phyloP scores from a whole-genome alignment of 2,113 vertebrate genomes.

The Semicossyphus pulcher region DNA sequence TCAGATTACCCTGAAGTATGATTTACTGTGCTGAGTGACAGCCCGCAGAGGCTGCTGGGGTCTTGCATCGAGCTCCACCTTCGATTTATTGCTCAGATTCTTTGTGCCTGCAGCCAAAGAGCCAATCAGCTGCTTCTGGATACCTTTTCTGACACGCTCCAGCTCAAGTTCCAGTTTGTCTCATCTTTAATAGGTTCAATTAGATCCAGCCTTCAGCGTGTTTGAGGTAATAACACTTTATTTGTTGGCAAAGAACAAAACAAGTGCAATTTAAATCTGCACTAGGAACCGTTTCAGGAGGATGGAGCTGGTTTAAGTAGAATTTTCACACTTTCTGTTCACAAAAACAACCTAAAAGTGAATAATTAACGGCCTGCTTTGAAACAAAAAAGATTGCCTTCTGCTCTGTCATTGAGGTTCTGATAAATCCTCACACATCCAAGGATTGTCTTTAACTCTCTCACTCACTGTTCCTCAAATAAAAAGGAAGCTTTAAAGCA shows the following conservation, averaged over 20 bases:
- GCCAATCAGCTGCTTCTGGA: neutral
- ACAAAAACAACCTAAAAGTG: neutral
- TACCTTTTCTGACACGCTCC: neutral
- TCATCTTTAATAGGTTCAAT: neutral
- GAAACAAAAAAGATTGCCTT: neutral
- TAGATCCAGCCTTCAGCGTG: neutral
- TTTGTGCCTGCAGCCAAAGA: neutral
- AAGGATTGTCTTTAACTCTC: neutral
- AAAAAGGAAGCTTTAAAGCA: no score
- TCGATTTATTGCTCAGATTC: neutral
- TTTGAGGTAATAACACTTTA: neutral
- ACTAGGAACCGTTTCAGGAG: neutral
- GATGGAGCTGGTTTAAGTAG: no score
- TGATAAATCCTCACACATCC: neutral
- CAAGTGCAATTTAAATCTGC: neutral
- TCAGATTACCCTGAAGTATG: neutral
- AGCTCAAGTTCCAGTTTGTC: neutral
- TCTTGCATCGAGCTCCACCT: neutral
- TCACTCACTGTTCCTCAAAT: neutral
- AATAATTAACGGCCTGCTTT: neutral
- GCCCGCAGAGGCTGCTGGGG: neutral
- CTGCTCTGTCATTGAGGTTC: neutral
- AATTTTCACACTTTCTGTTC: neutral
- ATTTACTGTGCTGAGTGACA: slow-evolving; percentile 14
- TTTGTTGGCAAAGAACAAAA: slow-evolving; percentile 12